Conservation (phyloP, 2,113 vertebrate species). For the Callithrix jacchus region DNA sequence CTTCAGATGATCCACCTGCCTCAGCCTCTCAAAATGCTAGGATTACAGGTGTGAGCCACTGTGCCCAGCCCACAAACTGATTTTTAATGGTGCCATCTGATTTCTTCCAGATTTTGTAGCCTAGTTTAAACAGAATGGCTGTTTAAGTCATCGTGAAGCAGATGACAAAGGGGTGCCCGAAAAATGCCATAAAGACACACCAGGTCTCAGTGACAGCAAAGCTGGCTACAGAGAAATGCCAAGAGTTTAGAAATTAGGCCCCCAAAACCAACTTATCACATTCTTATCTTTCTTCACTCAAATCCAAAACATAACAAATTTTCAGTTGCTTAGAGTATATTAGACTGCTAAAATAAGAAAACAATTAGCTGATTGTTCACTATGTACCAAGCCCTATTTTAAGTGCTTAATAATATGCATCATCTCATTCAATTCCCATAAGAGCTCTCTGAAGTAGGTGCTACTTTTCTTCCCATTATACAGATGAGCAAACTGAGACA, state of each 20-base stretch:
- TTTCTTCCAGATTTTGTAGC: not conserved
- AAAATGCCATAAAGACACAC: not conserved
- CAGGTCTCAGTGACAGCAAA: not conserved
- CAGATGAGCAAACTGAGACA: not conserved
- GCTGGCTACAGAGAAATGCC: not conserved
- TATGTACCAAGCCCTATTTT: not conserved
- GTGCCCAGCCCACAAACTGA: too few relatives aligned
- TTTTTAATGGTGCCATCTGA: not conserved
- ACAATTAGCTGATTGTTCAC: not conserved
- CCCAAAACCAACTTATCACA: not conserved
- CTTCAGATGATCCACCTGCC: too few relatives aligned
- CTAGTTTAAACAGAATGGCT: not conserved
- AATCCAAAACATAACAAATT: not conserved
- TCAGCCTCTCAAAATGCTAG: too few relatives aligned
- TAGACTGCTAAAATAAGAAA: not conserved
- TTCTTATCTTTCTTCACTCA: not conserved
- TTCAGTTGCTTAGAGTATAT: not conserved
- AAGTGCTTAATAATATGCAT: too few relatives aligned
- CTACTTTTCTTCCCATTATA: not conserved
- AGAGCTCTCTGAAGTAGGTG: not conserved
- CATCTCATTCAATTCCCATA: not conserved
- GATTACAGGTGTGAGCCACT: too few relatives aligned
- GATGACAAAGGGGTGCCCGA: fast-evolving
- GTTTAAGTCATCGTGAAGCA: not conserved
- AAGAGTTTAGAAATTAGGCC: not conserved